phyloP scores from a whole-genome alignment of 1,140 invertebrate species.

The Drosophila kanapiae region DNA sequence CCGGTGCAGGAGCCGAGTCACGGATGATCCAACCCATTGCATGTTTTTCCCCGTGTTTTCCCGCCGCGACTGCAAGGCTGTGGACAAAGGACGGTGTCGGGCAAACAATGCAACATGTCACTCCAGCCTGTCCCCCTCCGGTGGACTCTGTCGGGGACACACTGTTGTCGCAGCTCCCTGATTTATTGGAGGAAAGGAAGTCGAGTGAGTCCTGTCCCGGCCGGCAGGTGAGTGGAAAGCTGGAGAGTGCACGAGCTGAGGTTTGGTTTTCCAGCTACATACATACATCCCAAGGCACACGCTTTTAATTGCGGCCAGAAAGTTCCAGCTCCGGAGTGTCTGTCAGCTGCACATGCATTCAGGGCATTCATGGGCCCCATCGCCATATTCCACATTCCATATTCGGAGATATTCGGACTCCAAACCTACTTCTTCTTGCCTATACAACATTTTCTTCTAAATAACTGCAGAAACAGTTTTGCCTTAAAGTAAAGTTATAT shows the following conservation, averaged over 20 bases:
- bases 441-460: too few species aligned
- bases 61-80: conserved; percentile 31
- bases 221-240: conserved; percentile 8
- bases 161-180: conserved; percentile 63
- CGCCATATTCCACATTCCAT: conserved; percentile 10
- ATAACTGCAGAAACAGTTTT: too few species aligned
- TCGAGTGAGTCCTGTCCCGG: conserved; percentile 7
- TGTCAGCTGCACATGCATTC: conserved; percentile 29
- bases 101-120: conserved; percentile 68
- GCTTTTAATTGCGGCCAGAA: conserved; percentile 36
- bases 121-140: conserved; percentile 40
- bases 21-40: conserved; percentile 35
- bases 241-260: background rate
- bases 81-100: conserved; percentile 45
- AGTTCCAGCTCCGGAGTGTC: background rate
- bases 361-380: conserved; percentile 4
- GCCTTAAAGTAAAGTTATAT: too few species aligned
- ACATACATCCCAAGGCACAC: background rate
- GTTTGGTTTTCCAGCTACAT: background rate
- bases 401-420: too few species aligned
- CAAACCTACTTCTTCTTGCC: too few species aligned
- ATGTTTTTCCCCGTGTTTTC: conserved; percentile 33
- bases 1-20: background rate
- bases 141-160: conserved; percentile 47
- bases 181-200: conserved; percentile 49